Conservation (phyloP, 2,888 invertebrate species). For the Xanthorhoe designata region DNA sequence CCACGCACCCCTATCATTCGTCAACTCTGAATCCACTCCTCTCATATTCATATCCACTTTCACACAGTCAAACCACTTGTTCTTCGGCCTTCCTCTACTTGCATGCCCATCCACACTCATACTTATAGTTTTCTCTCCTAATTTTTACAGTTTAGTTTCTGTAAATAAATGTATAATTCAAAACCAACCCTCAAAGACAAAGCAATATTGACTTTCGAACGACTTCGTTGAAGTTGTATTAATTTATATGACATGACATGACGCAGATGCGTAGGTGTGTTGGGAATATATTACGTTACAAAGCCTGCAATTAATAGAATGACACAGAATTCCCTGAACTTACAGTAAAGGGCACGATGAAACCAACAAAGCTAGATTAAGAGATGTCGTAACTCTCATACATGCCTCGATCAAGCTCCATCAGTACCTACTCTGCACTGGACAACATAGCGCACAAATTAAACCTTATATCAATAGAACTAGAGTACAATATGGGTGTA, state of each 20-base stretch:
- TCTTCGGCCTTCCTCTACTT: too few species aligned
- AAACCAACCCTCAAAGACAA: too few species aligned
- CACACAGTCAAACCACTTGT: too few species aligned
- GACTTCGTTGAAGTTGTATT: neutral
- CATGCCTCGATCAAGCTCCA: slow-evolving; percentile 42
- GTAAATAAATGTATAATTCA: too few species aligned
- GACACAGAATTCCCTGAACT: slow-evolving; percentile 34
- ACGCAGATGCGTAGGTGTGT: neutral
- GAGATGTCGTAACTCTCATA: slow-evolving; percentile 44
- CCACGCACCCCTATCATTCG: too few species aligned
- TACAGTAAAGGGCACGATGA: slow-evolving; percentile 41
- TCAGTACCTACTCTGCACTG: slow-evolving; percentile 22
- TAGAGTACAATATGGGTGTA: slow-evolving; percentile 19
- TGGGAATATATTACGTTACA: slow-evolving; percentile 8
- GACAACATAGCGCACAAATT: slow-evolving; percentile 19
- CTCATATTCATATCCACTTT: too few species aligned
- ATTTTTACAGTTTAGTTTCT: too few species aligned
- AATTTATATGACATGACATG: neutral
- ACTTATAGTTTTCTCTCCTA: too few species aligned
- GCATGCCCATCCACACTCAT: too few species aligned
- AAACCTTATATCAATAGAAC: slow-evolving; percentile 21
- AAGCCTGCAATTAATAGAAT: slow-evolving; percentile 27
- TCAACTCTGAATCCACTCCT: too few species aligned
- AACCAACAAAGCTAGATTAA: slow-evolving; percentile 46
- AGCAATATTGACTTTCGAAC: too few species aligned